A percentile compares a stretch with the other conserved stretches of the same genome.
Evolutionary conservation across 2,888 invertebrate genomes (phyloP).

Genomic region (Choreutis nemorana): DNA sequence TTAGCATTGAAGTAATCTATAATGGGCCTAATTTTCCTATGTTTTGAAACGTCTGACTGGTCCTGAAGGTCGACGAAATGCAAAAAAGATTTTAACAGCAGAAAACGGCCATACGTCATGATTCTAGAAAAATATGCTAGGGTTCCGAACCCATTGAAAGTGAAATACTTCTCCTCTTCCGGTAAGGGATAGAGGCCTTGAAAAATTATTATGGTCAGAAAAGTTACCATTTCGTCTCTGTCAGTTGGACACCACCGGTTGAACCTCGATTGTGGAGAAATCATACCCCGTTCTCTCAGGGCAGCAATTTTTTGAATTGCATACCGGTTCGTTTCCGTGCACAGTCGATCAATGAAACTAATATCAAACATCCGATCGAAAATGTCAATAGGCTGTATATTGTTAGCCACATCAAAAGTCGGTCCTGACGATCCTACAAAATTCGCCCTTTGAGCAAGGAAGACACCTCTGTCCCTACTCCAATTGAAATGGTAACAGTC

Average conservation of each 20-base stretch:
- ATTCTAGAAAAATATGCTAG: conserved; percentile 13
- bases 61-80: conserved; percentile 13
- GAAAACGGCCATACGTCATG: conserved; percentile 15
- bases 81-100: conserved; percentile 12
- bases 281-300: no score
- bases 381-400: background rate
- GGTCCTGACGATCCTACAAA: background rate
- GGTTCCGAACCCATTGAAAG: conserved; percentile 14
- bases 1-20: conserved; percentile 14
- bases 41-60: conserved; percentile 7
- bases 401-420: background rate
- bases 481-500: no score
- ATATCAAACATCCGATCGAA: conserved; percentile 2
- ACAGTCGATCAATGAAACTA: background rate
- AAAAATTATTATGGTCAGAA: conserved; percentile 13
- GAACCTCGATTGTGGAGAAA: no score
- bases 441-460: no score
- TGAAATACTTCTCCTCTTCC: conserved; percentile 13
- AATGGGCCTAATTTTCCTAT: conserved; percentile 14
- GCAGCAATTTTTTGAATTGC: no score
- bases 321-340: conserved; percentile 2
- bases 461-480: no score
- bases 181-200: conserved; percentile 15
- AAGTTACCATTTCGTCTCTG: conserved; percentile 4
- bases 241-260: background rate